phyloP scores from a whole-genome alignment of 2,113 vertebrate genomes.

The Coturnix japonica region DNA sequence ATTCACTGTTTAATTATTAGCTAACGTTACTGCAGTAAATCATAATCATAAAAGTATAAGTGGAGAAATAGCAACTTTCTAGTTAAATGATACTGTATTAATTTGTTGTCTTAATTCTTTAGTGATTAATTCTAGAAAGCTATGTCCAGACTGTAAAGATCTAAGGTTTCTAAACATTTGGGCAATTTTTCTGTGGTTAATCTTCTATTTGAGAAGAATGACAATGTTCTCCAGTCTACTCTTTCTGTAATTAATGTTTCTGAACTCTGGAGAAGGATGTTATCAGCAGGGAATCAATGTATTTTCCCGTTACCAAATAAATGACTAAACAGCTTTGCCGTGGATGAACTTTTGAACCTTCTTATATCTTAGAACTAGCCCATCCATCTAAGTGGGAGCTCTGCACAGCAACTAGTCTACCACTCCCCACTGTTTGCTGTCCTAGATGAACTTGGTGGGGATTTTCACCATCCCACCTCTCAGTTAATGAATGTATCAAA shows the following conservation, averaged over 20 bases:
- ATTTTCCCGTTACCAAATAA: background rate
- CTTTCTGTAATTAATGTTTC: background rate
- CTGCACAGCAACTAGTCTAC: background rate
- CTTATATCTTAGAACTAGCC: background rate
- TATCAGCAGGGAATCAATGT: background rate
- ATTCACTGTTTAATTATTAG: background rate
- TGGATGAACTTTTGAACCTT: background rate
- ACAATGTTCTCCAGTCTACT: background rate
- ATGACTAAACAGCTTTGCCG: background rate
- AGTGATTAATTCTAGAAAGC: background rate
- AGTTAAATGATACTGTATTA: background rate
- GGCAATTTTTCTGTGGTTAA: background rate
- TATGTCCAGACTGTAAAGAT: background rate
- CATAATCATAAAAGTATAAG: background rate
- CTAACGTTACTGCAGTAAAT: background rate
- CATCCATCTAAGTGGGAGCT: background rate
- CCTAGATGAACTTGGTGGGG: background rate
- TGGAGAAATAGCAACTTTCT: background rate
- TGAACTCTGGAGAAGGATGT: background rate
- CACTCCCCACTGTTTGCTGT: background rate
- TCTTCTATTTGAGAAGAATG: background rate
- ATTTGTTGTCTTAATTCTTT: background rate
- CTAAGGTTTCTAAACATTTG: background rate
- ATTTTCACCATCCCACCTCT: background rate
- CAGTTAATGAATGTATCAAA: background rate